Percentiles rank a stretch among this genome's conserved stretches.
These are phyloP conservation scores for Ornithoptera priamus DNA, from an alignment of 2,888 invertebrate species.

Conservation along the genomic window DNA sequence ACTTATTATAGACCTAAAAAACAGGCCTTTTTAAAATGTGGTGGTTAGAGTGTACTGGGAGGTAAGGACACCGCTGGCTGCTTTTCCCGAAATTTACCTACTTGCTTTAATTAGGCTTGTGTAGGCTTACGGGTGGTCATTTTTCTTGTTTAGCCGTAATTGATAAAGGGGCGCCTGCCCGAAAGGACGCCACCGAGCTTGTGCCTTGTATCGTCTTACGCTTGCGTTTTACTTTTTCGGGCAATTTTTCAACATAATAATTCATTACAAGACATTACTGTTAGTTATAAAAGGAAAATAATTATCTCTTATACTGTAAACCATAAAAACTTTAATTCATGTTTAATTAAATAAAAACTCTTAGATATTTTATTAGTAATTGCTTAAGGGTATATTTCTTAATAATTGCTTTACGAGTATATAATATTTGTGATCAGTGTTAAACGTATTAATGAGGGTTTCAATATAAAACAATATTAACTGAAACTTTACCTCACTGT, in stretches of 20 bases:
- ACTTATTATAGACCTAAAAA: constrained; percentile 35
- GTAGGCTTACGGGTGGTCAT: constrained; percentile 71
- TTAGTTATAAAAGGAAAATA: neutral
- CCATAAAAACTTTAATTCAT: neutral
- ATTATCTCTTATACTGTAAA: neutral
- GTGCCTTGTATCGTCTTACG: constrained; percentile 30
- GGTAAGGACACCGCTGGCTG: constrained; percentile 48
- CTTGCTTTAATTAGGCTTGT: constrained; percentile 75
- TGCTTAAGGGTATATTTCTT: neutral
- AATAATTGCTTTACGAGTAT: neutral
- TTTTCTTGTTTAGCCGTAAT: constrained; percentile 78
- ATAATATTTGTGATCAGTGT: too few relatives aligned
- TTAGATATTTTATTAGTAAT: neutral
- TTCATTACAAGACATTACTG: neutral
- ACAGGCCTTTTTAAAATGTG: constrained; percentile 56
- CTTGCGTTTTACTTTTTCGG: constrained; percentile 11
- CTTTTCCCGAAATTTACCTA: constrained; percentile 68
- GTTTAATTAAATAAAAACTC: neutral
- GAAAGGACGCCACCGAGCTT: constrained; percentile 51
- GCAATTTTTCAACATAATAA: constrained; percentile 7
- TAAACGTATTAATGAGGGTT: too few relatives aligned
- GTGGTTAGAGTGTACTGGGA: constrained; percentile 39
- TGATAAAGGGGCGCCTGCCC: constrained; percentile 66
- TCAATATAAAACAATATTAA: too few relatives aligned
- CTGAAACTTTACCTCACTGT: neutral